Evolutionary conservation across 1,140 invertebrate species (phyloP), one percentile per base, ranked within the genome.

Genomic region (Kradibia gibbosae): DNA sequence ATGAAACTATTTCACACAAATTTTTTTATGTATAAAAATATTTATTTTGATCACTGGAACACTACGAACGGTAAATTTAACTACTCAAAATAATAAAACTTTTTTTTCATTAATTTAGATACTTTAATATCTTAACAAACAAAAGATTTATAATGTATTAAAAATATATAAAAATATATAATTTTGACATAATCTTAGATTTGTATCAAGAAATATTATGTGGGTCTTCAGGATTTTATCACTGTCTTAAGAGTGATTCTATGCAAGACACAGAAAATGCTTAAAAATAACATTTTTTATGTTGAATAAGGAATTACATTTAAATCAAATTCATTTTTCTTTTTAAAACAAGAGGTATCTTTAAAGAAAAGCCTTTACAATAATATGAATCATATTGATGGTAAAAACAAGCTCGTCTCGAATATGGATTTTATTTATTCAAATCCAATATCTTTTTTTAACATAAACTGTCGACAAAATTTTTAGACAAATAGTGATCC

Each of bases 251-350:
- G 42, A 71, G 42, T 71, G n/a, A 25, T 71, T 71, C 28, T 65
- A 65, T 50, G 11, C 36, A 65, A 50, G 20, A 70, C 28, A 78
- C 60, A 48, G 39, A 70, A 78, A 55, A 42, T 75, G 48, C 79
- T 81, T 75, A 81, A 76, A 81, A 76, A 81, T 81, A 81, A 81
- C 50, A 71, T 76, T 70, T n/a, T 81, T 77, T 81, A 72, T 77
- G n/a, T 75, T 67, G 22, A 67, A 70, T 81, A 71, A 57, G 72
- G 50, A 60, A 28, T 72, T 73, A 80, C 70, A 81, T 71, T 71
- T 81, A 76, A 81, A 25, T 71, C 17, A 76, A 62, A 31, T 55
- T n/a, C 57, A 74, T 67, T 71, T 71, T 74, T 76, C 15, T 53
- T 17, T 67, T 76, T 57, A 31, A 45, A 76, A 81, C 36, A 67